Conservation (phyloP, 2,113 vertebrate genomes). For the Paramormyrops kingsleyae region DNA sequence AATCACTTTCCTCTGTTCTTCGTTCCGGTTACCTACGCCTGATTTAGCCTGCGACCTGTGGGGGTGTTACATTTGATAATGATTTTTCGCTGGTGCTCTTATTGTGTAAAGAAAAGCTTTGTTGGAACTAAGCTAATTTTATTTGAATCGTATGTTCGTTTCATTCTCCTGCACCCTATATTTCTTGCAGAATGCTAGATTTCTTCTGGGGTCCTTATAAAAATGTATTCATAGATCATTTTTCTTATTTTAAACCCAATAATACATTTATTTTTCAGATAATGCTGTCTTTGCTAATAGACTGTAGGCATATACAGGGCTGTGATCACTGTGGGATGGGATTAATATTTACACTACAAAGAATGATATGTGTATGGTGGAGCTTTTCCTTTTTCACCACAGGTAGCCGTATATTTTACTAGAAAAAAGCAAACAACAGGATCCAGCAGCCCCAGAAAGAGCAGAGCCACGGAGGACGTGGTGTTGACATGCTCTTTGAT, state of each 20-base stretch:
- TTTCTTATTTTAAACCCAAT: background rate
- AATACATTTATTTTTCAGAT: background rate
- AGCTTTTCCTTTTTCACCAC: background rate
- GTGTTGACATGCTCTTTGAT: slow-evolving; percentile 5
- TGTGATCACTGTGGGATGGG: slow-evolving; percentile 30
- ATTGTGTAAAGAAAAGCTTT: background rate
- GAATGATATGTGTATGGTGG: slow-evolving; percentile 31
- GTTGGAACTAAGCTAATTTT: background rate
- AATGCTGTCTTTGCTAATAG: slow-evolving; percentile 20
- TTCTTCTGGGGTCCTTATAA: background rate
- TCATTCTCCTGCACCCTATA: background rate
- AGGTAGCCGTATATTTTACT: slow-evolving; percentile 11
- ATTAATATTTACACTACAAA: slow-evolving; percentile 58
- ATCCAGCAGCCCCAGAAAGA: background rate
- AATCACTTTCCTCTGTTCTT: background rate
- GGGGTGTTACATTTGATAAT: background rate
- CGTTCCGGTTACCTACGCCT: background rate
- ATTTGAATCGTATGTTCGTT: background rate
- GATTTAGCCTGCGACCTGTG: background rate
- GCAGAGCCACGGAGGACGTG: background rate
- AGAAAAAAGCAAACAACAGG: slow-evolving; percentile 12
- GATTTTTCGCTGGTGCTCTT: background rate
- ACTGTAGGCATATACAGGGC: slow-evolving; percentile 42
- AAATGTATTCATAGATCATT: background rate
- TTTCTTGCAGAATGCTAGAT: background rate